Base-by-base conservation (phyloP, 2,113 vertebrate genomes). In the Hiodon tergisus region DNA sequence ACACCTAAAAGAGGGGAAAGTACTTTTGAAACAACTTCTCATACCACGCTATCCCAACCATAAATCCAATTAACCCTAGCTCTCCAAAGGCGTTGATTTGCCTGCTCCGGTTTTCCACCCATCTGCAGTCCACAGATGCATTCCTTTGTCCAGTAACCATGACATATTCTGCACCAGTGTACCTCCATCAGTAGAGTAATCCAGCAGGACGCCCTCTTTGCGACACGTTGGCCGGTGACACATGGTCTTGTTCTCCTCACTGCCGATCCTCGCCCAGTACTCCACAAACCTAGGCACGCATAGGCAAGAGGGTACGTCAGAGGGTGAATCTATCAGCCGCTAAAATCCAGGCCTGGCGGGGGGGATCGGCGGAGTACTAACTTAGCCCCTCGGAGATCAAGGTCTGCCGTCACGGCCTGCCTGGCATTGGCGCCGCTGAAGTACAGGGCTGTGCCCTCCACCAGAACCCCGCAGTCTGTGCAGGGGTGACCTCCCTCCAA, bases 261-360 rank as follows among this genome's bases (percentile, higher is more conserved):
- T 98, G 72, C 96, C 96, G 65, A 99, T 98, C 83, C 93, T 93
- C 2, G 95, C 96, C 97, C 97, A 99, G 86, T 98, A 99, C 69
- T 99, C 95, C 69, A 98, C 93, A 91, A 98, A 99, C 84, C 97
- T 99, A 75, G 77, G 71, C 58, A 71, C 3, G 74, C n/a, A 73
- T 2, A 73, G 60, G 73, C 13, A 47, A 59, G 59, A 7, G 8
- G 51, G 47, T 47, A 16, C 1, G 55, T 48, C 16, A 10, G 54
- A 4, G 16, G 50, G 68, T 16, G 51, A 69, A 14, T 61, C 16
- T 54, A 54, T 11, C 31, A 31, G 31, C 31, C 0, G 52, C 31
- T 69, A 69, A 53, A 48, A 16, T 14, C 52, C n/a, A 55, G 55
- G 55, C 55, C 11, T 11, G 9, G 58, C 3, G 17, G 31, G 48